Evolutionary conservation across 2,797 vertebrate genomes (phyloP).

Genomic region (Rhynchotus rufescens): DNA sequence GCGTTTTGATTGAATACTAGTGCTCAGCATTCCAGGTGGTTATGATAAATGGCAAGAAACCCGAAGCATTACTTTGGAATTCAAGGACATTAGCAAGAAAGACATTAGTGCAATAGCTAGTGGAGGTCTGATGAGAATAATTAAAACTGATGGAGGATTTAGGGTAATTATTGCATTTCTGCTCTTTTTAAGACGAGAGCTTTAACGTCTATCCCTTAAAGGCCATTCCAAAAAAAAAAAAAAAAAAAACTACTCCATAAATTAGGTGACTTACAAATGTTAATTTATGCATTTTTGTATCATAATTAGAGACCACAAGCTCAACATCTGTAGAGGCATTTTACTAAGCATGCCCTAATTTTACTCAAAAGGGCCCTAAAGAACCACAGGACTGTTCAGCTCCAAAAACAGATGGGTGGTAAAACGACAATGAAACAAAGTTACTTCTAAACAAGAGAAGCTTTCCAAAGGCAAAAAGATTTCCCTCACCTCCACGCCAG

Average conservation of each 20-base stretch:
- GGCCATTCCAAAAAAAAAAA: conserved; percentile 50
- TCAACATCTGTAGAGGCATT: conserved; percentile 40
- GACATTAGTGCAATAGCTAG: conserved; percentile 38
- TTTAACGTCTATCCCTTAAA: conserved; percentile 55
- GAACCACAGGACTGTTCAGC: conserved; percentile 23
- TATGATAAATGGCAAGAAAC: conserved; percentile 53
- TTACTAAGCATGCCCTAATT: conserved; percentile 14
- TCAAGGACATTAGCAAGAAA: conserved; percentile 46
- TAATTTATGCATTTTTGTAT: conserved; percentile 25
- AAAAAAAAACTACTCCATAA: conserved; percentile 45
- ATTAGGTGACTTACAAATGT: conserved; percentile 63
- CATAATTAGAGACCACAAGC: conserved; percentile 54
- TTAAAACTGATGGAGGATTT: conserved; percentile 48
- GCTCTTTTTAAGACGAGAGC: conserved; percentile 8
- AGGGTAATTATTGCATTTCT: conserved; percentile 47
- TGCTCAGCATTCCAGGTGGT: conserved; percentile 59
- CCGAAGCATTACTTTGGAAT: conserved; percentile 57
- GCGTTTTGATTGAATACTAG: not conserved
- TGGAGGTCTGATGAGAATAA: conserved; percentile 48
- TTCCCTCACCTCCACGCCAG: not conserved
- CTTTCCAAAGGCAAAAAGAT: not conserved
- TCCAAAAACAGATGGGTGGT: not conserved
- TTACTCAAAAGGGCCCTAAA: conserved; percentile 44
- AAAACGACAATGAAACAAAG: not conserved
- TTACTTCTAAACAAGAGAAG: conserved; percentile 18